A percentile compares a stretch with the other conserved stretches of the same genome.
Conservation (phyloP, 1,140 invertebrate genomes). For the Diorhabda sublineata region DNA sequence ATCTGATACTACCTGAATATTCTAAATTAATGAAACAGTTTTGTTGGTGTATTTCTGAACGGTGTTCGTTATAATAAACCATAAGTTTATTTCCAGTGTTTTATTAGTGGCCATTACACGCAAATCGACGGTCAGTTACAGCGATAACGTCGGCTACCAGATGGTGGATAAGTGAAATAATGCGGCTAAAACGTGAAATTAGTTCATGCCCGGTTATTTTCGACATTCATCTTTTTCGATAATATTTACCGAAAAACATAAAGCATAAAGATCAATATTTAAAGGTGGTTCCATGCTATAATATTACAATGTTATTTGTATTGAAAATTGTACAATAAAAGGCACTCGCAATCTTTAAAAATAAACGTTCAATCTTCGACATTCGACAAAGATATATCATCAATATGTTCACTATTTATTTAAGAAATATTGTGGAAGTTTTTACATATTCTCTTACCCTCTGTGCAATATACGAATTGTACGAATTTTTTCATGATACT, state of each 20-base stretch:
- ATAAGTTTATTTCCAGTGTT: constrained; percentile 19
- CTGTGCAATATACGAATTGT: too few species aligned
- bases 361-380: too few species aligned
- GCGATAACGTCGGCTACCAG: not conserved
- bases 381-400: too few species aligned
- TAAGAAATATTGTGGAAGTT: too few species aligned
- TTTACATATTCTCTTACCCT: too few species aligned
- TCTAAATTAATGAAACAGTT: too few species aligned
- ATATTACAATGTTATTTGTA: too few species aligned
- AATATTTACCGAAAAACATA: not conserved
- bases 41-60: not conserved
- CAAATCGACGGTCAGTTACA: constrained; percentile 14
- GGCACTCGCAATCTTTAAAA: too few species aligned
- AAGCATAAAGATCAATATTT: not conserved
- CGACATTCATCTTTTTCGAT: constrained; percentile 1
- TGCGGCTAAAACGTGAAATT: not conserved
- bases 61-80: constrained; percentile 34
- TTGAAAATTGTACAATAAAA: too few species aligned
- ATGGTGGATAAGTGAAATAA: constrained; percentile 8
- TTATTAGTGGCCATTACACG: constrained; percentile 17
- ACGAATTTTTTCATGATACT: too few species aligned
- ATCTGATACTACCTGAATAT: too few species aligned
- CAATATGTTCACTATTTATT: too few species aligned
- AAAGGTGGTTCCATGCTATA: not conserved
- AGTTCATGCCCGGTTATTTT: not conserved